These are phyloP conservation scores for Apteryx mantelli DNA, from an alignment of 2,113 vertebrate species.

Conservation along the genomic window DNA sequence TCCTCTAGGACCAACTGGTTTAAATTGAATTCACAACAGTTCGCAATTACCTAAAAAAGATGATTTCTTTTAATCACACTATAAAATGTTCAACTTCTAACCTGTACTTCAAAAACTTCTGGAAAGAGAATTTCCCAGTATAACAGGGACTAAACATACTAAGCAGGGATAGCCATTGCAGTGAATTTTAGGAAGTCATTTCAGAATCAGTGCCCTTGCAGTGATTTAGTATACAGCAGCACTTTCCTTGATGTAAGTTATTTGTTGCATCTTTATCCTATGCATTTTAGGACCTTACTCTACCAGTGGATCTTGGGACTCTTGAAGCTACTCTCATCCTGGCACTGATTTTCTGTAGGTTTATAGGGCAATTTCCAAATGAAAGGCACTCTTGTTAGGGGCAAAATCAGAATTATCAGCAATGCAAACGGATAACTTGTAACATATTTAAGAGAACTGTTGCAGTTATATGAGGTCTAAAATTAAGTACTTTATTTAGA, in stretches of 20 bases:
- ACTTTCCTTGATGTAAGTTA: background rate
- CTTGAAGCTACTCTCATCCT: constrained; percentile 26
- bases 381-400: constrained; percentile 40
- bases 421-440: background rate
- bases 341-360: background rate
- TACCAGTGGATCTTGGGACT: background rate
- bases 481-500: background rate
- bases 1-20: constrained; percentile 23
- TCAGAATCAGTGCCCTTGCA: background rate
- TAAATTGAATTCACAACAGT: constrained; percentile 19
- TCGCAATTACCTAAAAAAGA: background rate
- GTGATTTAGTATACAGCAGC: background rate
- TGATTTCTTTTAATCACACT: background rate
- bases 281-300: background rate
- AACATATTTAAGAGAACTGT: background rate
- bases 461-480: background rate
- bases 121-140: background rate
- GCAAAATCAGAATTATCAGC: background rate
- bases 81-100: background rate
- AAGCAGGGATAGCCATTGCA: background rate
- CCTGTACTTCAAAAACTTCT: background rate
- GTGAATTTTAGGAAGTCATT: background rate
- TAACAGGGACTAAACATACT: background rate
- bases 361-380: background rate
- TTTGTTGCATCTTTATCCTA: background rate